Conservation (phyloP, 1,140 invertebrate genomes). For the Apolygus lucorum region DNA sequence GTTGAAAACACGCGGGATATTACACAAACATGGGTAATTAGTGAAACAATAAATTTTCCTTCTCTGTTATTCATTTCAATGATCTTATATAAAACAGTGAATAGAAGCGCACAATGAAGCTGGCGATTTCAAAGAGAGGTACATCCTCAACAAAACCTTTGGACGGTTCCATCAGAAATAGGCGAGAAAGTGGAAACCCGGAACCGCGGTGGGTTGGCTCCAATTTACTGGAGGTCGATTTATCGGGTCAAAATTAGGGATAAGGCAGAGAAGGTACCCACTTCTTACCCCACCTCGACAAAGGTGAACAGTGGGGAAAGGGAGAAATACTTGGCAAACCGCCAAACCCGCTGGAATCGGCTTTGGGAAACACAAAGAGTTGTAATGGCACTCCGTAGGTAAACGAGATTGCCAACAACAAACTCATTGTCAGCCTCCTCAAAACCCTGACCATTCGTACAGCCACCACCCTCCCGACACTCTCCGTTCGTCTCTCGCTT, state of each 20-base stretch:
- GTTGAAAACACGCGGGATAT: too few species aligned
- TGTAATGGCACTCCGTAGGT: slow-evolving; percentile 2
- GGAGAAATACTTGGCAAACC: neutral
- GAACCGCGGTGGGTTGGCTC: neutral
- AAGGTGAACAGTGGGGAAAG: neutral
- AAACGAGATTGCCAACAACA: slow-evolving; percentile 11
- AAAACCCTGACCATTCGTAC: slow-evolving; percentile 1
- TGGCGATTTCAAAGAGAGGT: too few species aligned
- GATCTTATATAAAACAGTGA: too few species aligned
- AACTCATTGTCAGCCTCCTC: slow-evolving; percentile 10
- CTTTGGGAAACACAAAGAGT: slow-evolving; percentile 5
- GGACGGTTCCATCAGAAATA: too few species aligned
- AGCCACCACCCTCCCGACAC: neutral
- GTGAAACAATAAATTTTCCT: too few species aligned
- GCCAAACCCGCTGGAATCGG: neutral
- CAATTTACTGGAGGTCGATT: neutral
- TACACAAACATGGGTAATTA: too few species aligned
- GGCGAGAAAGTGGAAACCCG: neutral
- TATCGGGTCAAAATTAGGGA: slow-evolving; percentile 8
- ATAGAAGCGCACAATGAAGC: too few species aligned
- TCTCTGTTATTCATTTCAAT: too few species aligned
- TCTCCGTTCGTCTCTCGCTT: neutral
- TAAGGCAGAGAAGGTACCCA: neutral
- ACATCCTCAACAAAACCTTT: too few species aligned
- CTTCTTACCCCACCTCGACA: neutral